Conservation (phyloP, 2,888 invertebrate genomes). For the Cheilosia scutellata region DNA sequence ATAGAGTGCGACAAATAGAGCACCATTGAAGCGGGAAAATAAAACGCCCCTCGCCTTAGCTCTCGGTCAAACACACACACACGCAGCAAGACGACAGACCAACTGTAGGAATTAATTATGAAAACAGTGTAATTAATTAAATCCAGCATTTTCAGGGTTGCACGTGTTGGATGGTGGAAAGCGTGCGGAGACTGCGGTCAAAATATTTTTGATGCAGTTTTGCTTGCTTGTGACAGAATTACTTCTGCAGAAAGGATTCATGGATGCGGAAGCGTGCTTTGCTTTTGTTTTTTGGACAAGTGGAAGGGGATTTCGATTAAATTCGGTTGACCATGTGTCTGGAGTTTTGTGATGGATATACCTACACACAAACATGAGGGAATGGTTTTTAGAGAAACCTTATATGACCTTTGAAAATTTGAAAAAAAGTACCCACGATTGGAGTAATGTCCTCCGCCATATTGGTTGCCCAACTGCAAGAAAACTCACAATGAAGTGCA, state of each 20-base stretch:
- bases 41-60: background rate
- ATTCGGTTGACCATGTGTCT: background rate
- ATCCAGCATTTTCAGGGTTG: constrained; percentile 40
- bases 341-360: background rate
- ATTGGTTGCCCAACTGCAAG: too few relatives aligned
- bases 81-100: constrained; percentile 25
- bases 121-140: constrained; percentile 68
- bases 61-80: background rate
- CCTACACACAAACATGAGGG: too few relatives aligned
- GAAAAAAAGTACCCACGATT: too few relatives aligned
- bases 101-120: constrained; percentile 68
- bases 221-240: constrained; percentile 43
- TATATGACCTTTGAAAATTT: too few relatives aligned
- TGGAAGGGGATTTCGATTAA: background rate
- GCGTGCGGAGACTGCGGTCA: background rate
- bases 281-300: constrained; percentile 10
- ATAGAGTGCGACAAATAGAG: background rate
- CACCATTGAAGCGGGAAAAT: constrained; percentile 10
- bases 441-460: too few relatives aligned
- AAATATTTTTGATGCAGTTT: constrained; percentile 12
- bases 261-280: background rate
- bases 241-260: constrained; percentile 33
- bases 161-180: background rate
- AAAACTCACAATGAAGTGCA: background rate
- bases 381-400: too few relatives aligned